Conservation (phyloP, 1,140 invertebrate species). For the Lordiphosa clarofinis region DNA sequence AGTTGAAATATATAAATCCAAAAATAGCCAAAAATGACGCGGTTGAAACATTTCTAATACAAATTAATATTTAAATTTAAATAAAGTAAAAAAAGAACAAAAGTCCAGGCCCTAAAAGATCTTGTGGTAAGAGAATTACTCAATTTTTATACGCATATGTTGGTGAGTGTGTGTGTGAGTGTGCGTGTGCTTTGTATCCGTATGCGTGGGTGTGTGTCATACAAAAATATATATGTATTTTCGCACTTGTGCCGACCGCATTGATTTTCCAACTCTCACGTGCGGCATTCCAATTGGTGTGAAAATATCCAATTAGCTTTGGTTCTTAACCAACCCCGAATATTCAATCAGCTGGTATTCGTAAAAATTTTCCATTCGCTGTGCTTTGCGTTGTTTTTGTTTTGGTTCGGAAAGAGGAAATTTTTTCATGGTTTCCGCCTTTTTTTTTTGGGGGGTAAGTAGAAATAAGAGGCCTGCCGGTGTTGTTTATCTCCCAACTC, state of each 20-base stretch:
- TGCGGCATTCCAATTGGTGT: constrained; percentile 49
- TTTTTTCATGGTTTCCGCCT: constrained; percentile 21
- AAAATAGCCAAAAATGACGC: constrained; percentile 70
- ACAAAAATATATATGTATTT: constrained; percentile 42
- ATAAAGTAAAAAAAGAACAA: constrained; percentile 10
- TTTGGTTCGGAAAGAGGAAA: constrained; percentile 14
- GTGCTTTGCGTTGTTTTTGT: neutral
- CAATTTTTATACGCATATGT: constrained; percentile 20
- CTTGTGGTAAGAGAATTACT: constrained; percentile 35
- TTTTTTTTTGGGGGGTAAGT: constrained; percentile 16
- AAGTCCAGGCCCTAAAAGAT: neutral
- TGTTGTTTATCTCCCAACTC: neutral
- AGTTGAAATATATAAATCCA: constrained; percentile 51
- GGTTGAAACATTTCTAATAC: constrained; percentile 73
- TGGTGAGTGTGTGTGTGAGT: constrained; percentile 10
- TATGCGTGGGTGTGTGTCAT: constrained; percentile 14
- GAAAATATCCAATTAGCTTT: constrained; percentile 48
- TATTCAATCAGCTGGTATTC: constrained; percentile 25
- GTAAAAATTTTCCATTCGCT: constrained; percentile 54
- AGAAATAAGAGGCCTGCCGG: constrained; percentile 33
- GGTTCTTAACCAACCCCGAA: constrained; percentile 11
- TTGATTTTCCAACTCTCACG: constrained; percentile 55
- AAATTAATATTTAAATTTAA: constrained; percentile 19
- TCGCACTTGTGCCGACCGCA: constrained; percentile 50
- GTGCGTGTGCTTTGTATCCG: constrained; percentile 10